These are phyloP conservation scores for Sinosuthora webbiana DNA, from an alignment of 2,113 vertebrate genomes.

Conservation along the genomic window DNA sequence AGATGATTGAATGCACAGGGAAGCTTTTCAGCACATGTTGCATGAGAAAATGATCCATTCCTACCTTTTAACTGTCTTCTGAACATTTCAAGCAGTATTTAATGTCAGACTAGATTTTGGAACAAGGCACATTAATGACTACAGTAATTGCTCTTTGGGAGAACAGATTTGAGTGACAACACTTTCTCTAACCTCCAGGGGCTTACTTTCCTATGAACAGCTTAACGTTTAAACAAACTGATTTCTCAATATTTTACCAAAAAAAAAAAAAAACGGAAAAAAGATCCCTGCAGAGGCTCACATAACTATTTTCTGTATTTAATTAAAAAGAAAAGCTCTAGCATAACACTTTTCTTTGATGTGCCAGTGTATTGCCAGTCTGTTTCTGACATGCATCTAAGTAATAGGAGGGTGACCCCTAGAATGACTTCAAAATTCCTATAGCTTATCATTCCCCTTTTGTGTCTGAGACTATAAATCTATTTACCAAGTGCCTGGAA, in stretches of 20 bases:
- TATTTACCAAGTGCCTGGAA: background rate
- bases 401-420: background rate
- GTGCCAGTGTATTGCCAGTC: background rate
- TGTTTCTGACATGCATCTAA: background rate
- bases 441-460: background rate
- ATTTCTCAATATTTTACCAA: slow-evolving; percentile 40
- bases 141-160: slow-evolving; percentile 62
- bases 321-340: background rate
- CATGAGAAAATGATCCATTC: slow-evolving; percentile 33
- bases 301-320: background rate
- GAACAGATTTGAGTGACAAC: slow-evolving; percentile 68
- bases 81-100: slow-evolving; percentile 57
- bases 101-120: slow-evolving; percentile 59
- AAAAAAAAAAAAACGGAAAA: background rate
- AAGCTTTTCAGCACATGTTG: slow-evolving; percentile 49
- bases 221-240: slow-evolving; percentile 56
- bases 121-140: slow-evolving; percentile 56
- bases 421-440: slow-evolving; percentile 20
- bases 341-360: background rate
- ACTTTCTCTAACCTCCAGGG: slow-evolving; percentile 64
- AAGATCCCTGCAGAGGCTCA: slow-evolving; percentile 1
- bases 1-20: slow-evolving; percentile 36
- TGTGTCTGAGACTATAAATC: background rate
- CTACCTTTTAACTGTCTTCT: slow-evolving; percentile 61
- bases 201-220: slow-evolving; percentile 45